Evolutionary conservation across 2,797 vertebrate genomes (phyloP).

Genomic region (Cercopithecus hamlyni): DNA sequence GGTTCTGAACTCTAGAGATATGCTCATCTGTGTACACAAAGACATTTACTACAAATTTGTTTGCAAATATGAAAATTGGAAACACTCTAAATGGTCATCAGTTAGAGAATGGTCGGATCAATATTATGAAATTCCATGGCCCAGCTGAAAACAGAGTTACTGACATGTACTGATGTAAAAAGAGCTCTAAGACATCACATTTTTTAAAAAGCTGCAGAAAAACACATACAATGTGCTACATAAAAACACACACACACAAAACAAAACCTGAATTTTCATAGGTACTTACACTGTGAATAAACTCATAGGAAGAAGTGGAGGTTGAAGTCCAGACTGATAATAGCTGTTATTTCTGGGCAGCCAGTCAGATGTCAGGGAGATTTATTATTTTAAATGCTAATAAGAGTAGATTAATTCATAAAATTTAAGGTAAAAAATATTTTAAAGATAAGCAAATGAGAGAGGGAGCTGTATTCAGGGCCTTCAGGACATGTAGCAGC

Average conservation of each 20-base stretch:
- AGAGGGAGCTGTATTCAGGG: neutral
- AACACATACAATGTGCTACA: neutral
- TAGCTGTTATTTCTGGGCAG: neutral
- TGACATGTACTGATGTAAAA: neutral
- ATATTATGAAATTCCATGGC: neutral
- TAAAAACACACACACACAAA: neutral
- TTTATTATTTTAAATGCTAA: neutral
- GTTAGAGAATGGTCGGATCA: neutral
- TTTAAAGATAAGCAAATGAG: neutral
- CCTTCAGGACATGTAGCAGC: neutral
- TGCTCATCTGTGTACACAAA: neutral
- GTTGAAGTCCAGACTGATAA: neutral
- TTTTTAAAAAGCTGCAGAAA: neutral
- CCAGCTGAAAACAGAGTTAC: neutral
- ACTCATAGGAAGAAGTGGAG: neutral
- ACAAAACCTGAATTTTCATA: neutral
- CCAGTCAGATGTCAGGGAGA: neutral
- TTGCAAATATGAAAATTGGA: neutral
- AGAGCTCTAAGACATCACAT: neutral
- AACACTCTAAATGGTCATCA: neutral
- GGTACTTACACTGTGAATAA: neutral
- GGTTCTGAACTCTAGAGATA: neutral
- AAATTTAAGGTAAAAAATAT: neutral
- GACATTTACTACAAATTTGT: neutral
- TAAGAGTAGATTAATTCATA: neutral